A percentile compares a stretch with the other conserved stretches of the same genome.
These are phyloP conservation scores for Torymus auratus DNA, from an alignment of 2,888 invertebrate genomes.

Conservation along the genomic window DNA sequence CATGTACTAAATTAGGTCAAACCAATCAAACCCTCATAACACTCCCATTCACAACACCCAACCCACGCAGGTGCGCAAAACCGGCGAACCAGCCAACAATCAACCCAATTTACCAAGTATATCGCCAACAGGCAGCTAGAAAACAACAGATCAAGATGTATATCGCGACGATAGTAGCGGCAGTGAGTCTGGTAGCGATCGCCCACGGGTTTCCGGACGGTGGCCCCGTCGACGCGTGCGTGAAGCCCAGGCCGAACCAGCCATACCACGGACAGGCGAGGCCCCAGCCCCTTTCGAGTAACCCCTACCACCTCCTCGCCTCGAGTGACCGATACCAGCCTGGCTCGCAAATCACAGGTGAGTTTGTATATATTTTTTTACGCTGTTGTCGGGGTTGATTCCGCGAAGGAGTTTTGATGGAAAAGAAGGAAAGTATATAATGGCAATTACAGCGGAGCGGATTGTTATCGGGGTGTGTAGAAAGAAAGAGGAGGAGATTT, in stretches of 20 bases:
- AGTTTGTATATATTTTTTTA: conserved; percentile 2
- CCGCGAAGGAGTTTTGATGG: too few relatives aligned
- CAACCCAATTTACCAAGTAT: too few relatives aligned
- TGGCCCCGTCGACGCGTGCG: conserved; percentile 88
- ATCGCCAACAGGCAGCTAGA: neutral
- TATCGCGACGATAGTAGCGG: conserved; percentile 50
- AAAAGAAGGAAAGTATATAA: too few relatives aligned
- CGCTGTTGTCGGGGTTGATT: too few relatives aligned
- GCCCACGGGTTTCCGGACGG: conserved; percentile 85
- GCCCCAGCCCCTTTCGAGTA: conserved; percentile 81
- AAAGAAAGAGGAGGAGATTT: too few relatives aligned
- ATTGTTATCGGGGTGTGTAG: too few relatives aligned
- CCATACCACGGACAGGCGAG: conserved; percentile 88
- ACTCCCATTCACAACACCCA: too few relatives aligned
- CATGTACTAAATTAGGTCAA: too few relatives aligned
- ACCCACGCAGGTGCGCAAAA: too few relatives aligned
- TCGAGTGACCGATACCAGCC: conserved; percentile 83
- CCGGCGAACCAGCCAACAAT: too few relatives aligned
- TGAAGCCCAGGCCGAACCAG: conserved; percentile 85
- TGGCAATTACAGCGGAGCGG: too few relatives aligned
- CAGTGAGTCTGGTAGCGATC: conserved; percentile 59
- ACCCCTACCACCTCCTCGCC: conserved; percentile 84
- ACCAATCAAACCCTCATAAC: too few relatives aligned
- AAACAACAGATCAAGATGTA: conserved; percentile 17
- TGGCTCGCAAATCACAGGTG: conserved; percentile 85